Percentiles rank a stretch among this genome's conserved stretches.
phyloP scores from a whole-genome alignment of 37 sponge, comb jelly and placozoan species.

The Aplysina aerophoba region DNA sequence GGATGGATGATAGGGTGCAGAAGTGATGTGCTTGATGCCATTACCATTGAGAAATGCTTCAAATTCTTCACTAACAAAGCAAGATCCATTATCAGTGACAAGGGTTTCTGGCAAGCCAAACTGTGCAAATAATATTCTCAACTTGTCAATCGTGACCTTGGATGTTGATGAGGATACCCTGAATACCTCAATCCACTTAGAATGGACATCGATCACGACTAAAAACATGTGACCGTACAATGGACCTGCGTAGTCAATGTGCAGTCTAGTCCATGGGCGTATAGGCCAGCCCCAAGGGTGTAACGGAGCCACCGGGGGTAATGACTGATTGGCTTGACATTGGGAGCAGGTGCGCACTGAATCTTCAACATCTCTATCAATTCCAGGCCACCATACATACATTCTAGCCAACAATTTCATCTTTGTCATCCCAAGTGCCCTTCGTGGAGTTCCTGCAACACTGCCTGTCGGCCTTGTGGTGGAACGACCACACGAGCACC shows the following conservation, averaged over 20 bases:
- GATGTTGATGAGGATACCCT: slow-evolving; percentile 14
- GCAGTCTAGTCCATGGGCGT: not conserved
- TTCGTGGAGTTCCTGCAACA: slow-evolving; percentile 9
- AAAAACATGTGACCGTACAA: not conserved
- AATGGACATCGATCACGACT: not conserved
- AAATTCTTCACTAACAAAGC: not conserved
- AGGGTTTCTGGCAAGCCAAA: slow-evolving; percentile 4
- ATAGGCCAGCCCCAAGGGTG: slow-evolving; percentile 21
- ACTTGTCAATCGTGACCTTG: not conserved
- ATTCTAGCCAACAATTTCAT: slow-evolving; percentile 15
- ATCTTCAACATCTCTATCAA: slow-evolving; percentile 2
- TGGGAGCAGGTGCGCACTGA: not conserved
- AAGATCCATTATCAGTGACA: slow-evolving; percentile 30
- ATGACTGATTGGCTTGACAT: not conserved
- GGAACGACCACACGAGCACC: slow-evolving; percentile 12
- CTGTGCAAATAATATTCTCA: not conserved
- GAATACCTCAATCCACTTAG: not conserved
- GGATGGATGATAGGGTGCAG: not conserved
- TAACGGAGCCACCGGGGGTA: not conserved
- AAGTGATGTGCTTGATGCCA: slow-evolving; percentile 10
- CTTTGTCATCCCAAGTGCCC: not conserved
- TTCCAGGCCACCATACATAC: slow-evolving; percentile 26
- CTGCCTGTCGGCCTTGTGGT: slow-evolving; percentile 5
- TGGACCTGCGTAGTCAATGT: not conserved
- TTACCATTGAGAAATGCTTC: slow-evolving; percentile 1